Conservation (phyloP, 2,113 vertebrate species). For the Megalops atlanticus region DNA sequence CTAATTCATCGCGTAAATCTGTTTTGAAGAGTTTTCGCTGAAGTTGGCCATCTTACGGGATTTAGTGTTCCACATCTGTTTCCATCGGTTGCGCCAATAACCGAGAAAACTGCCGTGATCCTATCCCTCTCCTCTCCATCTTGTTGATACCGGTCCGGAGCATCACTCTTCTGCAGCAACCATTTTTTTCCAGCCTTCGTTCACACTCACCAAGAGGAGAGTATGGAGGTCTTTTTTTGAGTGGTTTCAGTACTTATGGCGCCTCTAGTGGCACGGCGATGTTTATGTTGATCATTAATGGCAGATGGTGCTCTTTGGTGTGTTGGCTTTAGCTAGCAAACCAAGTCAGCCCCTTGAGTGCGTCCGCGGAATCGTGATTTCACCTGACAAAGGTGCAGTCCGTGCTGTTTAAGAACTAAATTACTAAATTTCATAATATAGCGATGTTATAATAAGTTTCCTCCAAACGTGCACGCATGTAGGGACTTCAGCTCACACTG, state of each 20-base stretch:
- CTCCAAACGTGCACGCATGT: too few species aligned
- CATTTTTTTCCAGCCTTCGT: slow-evolving; percentile 21
- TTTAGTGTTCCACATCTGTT: neutral
- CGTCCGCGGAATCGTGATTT: too few species aligned
- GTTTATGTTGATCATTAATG: neutral
- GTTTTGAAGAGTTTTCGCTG: too few species aligned
- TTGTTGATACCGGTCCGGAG: neutral
- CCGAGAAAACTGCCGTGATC: neutral
- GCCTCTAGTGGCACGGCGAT: slow-evolving; percentile 24
- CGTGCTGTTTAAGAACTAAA: too few species aligned
- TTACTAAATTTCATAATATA: too few species aligned
- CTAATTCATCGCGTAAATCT: too few species aligned
- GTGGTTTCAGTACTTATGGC: neutral
- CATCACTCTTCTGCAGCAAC: slow-evolving; percentile 18
- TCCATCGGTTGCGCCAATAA: neutral
- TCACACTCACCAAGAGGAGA: slow-evolving; percentile 2
- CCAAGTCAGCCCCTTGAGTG: too few species aligned
- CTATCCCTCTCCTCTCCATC: neutral
- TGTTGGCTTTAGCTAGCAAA: too few species aligned
- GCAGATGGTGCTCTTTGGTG: too few species aligned
- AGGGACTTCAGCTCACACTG: too few species aligned
- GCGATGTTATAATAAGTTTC: too few species aligned
- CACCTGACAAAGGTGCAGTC: too few species aligned
- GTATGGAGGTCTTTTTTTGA: neutral
- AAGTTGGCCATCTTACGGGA: neutral